phyloP scores from a whole-genome alignment of 2,113 vertebrate genomes.

The Pithys albifrons region DNA sequence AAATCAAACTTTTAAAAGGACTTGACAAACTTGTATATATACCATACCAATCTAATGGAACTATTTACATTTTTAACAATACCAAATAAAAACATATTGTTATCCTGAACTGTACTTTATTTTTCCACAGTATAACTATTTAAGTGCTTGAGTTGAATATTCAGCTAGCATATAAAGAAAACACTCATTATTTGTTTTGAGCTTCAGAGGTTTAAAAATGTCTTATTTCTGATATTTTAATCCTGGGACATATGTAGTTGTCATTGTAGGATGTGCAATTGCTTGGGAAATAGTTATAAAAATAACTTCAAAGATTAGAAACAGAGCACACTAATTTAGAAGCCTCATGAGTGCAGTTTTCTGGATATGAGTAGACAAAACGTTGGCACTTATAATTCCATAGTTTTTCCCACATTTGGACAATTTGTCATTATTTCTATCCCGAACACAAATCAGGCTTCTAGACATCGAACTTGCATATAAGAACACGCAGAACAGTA shows the following conservation, averaged over 20 bases:
- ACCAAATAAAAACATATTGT: background rate
- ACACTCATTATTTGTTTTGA: background rate
- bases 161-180: background rate
- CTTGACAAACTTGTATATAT: background rate
- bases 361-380: background rate
- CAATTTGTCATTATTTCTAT: background rate
- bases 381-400: background rate
- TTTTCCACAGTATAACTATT: background rate
- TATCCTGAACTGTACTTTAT: background rate
- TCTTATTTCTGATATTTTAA: slow-evolving; percentile 52
- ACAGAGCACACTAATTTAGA: slow-evolving; percentile 17
- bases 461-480: background rate
- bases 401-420: background rate
- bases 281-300: slow-evolving; percentile 31
- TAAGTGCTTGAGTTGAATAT: background rate
- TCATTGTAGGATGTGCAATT: slow-evolving; percentile 5
- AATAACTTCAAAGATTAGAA: slow-evolving; percentile 37
- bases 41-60: background rate
- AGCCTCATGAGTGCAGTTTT: background rate
- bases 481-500: background rate
- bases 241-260: slow-evolving; percentile 38
- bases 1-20: background rate
- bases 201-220: background rate
- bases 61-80: background rate
- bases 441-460: background rate